A percentile compares a stretch with the other conserved stretches of the same genome.
Evolutionary conservation across 2,797 vertebrate species (phyloP).

Genomic region (Mycteria americana): DNA sequence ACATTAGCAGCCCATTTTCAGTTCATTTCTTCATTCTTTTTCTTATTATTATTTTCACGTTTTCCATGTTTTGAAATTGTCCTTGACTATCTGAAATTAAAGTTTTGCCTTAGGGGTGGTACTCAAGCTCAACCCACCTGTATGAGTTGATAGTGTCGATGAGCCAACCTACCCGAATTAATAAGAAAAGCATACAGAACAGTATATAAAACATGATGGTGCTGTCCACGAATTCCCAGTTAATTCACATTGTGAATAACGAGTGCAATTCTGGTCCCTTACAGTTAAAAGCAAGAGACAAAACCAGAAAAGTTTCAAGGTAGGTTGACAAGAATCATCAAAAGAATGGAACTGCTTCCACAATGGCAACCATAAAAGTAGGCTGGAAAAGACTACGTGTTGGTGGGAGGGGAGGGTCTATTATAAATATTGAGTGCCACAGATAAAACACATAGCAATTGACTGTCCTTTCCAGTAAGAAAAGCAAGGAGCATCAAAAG

Average conservation of each 20-base stretch:
- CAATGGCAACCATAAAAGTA: not conserved
- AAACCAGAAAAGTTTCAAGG: not conserved
- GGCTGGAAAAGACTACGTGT: not conserved
- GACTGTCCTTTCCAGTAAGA: too few relatives aligned
- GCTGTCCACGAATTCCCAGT: not conserved
- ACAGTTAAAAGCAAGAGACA: not conserved
- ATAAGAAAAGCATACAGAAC: not conserved
- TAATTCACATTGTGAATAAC: not conserved
- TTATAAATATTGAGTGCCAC: not conserved
- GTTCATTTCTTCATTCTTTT: not conserved
- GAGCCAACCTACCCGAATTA: not conserved
- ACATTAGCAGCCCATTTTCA: not conserved
- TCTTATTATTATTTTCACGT: not conserved
- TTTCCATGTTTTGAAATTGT: not conserved
- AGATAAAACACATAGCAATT: not conserved
- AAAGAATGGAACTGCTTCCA: not conserved
- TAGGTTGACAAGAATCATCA: not conserved
- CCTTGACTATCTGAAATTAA: not conserved
- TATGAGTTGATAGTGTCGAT: not conserved
- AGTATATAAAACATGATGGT: not conserved
- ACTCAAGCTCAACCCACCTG: not conserved
- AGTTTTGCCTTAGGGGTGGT: not conserved
- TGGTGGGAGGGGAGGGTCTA: not conserved
- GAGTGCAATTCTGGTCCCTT: not conserved
- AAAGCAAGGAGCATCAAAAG: too few relatives aligned